These are phyloP conservation scores for Sebastes wilsoni DNA, from an alignment of 2,797 vertebrate genomes.

Conservation along the genomic window DNA sequence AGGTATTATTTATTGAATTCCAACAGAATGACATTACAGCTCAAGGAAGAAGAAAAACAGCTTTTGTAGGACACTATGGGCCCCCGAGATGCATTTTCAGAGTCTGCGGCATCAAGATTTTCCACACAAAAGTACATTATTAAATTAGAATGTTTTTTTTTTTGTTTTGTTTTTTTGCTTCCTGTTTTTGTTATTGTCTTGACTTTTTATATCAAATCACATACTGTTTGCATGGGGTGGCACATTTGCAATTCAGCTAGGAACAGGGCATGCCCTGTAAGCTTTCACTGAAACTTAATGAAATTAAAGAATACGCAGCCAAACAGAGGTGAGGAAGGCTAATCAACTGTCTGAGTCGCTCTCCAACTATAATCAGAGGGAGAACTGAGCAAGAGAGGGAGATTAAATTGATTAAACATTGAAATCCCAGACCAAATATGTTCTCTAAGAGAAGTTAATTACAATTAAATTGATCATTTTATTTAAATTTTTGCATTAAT, in stretches of 20 bases:
- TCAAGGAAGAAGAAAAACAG: background rate
- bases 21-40: slow-evolving; percentile 14
- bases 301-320: slow-evolving; percentile 67
- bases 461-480: slow-evolving; percentile 65
- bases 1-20: slow-evolving; percentile 20
- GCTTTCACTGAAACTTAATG: slow-evolving; percentile 52
- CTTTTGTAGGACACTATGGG: background rate
- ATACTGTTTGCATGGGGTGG: background rate
- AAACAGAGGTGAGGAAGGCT: slow-evolving; percentile 59
- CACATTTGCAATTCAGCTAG: slow-evolving; percentile 17
- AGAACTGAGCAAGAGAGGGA: slow-evolving; percentile 36
- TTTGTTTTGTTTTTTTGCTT: background rate
- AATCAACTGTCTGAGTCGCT: slow-evolving; percentile 69
- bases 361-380: slow-evolving; percentile 64
- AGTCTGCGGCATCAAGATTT: background rate
- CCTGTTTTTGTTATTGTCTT: slow-evolving; percentile 15
- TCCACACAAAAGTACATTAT: background rate
- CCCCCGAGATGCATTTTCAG: background rate
- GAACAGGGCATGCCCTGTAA: slow-evolving; percentile 32
- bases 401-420: slow-evolving; percentile 67
- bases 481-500: slow-evolving; percentile 44
- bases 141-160: background rate
- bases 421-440: slow-evolving; percentile 67
- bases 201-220: slow-evolving; percentile 12
- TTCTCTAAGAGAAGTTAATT: slow-evolving; percentile 73